Conservation (phyloP, 2,888 invertebrate species). For the Cancer borealis region DNA sequence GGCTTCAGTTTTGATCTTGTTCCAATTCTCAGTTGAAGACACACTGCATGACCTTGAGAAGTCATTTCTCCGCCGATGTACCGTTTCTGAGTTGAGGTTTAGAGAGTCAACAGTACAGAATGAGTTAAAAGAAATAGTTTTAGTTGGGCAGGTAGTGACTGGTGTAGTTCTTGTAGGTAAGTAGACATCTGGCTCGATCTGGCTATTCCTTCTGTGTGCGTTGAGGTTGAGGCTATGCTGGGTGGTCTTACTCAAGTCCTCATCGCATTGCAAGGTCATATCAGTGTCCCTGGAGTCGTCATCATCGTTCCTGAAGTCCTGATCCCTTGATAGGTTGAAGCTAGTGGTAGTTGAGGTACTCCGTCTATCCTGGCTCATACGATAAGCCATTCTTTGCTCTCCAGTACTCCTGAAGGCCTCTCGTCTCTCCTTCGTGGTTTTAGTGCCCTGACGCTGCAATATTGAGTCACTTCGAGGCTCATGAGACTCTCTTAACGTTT, state of each 20-base stretch:
- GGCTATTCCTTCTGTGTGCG: background rate
- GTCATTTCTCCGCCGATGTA: background rate
- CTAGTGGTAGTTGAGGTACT: background rate
- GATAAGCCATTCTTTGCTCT: background rate
- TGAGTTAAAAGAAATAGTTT: too few species aligned
- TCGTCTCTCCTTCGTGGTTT: constrained; percentile 39
- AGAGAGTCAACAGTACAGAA: background rate
- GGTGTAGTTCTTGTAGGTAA: background rate
- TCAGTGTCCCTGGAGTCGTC: background rate
- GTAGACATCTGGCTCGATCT: background rate
- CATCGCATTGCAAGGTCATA: background rate
- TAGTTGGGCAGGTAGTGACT: too few species aligned
- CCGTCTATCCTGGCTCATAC: background rate
- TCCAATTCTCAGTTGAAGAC: background rate
- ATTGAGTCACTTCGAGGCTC: background rate
- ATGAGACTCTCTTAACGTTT: background rate
- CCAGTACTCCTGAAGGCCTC: constrained; percentile 42
- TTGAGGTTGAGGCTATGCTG: background rate
- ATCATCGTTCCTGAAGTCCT: background rate
- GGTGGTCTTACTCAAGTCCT: background rate
- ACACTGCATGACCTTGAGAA: background rate
- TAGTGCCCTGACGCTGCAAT: background rate
- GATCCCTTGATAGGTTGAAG: background rate
- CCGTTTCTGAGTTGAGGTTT: background rate
- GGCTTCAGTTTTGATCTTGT: constrained; percentile 17